Evolutionary conservation across 2,797 vertebrate genomes (phyloP).

Genomic region (Glyptemys insculpta): DNA sequence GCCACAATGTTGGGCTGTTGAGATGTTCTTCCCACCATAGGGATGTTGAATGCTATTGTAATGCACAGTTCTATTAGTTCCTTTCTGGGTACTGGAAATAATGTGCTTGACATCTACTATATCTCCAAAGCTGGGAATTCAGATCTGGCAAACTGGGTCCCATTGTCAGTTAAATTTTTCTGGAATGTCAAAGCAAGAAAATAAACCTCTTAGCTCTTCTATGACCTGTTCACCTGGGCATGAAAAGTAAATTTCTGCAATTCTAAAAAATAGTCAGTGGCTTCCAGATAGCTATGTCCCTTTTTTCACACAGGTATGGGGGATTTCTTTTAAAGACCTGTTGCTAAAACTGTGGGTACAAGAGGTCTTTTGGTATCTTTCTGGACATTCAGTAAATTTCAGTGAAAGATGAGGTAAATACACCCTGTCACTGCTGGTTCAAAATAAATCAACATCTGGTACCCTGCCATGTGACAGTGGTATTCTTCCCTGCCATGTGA

Average conservation of each 20-base stretch:
- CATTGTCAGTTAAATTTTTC: neutral
- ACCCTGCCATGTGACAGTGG: neutral
- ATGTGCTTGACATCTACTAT: neutral
- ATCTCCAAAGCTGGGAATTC: neutral
- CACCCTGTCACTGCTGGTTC: conserved; percentile 4
- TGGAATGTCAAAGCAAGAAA: neutral
- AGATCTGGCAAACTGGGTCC: neutral
- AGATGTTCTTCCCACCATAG: too few relatives aligned
- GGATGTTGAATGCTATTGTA: too few relatives aligned
- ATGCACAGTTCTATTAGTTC: neutral
- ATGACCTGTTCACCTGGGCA: neutral
- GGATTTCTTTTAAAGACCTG: neutral
- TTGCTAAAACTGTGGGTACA: neutral
- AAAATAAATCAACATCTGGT: conserved; percentile 32
- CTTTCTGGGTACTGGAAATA: neutral
- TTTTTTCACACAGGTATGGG: rapidly evolving
- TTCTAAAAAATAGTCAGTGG: neutral
- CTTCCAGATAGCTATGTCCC: neutral
- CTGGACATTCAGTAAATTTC: neutral
- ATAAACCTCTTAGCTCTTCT: neutral
- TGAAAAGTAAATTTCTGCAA: neutral
- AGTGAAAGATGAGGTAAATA: neutral
- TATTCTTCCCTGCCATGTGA: neutral
- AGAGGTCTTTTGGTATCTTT: neutral
- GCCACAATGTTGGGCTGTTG: too few relatives aligned